These are phyloP conservation scores for Magallana angulata DNA, from an alignment of 1,140 invertebrate species.

Conservation along the genomic window DNA sequence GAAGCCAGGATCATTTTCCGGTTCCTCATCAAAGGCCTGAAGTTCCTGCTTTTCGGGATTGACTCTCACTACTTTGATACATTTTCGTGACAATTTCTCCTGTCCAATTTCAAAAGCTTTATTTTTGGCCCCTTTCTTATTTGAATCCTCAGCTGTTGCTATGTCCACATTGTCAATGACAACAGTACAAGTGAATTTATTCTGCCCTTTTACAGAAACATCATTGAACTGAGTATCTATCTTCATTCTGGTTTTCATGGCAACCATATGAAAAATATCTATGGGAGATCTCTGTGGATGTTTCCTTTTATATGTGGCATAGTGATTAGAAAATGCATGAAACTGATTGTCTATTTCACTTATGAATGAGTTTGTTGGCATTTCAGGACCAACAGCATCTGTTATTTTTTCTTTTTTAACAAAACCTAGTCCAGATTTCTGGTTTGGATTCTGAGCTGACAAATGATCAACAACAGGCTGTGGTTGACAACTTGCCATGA, in stretches of 20 bases:
- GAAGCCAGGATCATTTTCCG: neutral
- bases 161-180: conserved; percentile 59
- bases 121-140: conserved; percentile 71
- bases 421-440: neutral
- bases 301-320: conserved; percentile 25
- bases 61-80: conserved; percentile 59
- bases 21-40: conserved; percentile 51
- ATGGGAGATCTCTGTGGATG: conserved; percentile 14
- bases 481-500: neutral
- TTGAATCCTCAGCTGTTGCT: conserved; percentile 58
- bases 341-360: conserved; percentile 21
- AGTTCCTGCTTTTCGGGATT: conserved; percentile 61
- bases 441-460: neutral
- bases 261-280: conserved; percentile 51
- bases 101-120: conserved; percentile 67
- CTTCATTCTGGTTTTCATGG: conserved; percentile 41
- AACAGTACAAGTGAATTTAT: conserved; percentile 61
- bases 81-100: conserved; percentile 61
- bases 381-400: neutral
- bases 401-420: neutral
- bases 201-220: conserved; percentile 32
- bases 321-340: conserved; percentile 16
- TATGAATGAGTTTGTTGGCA: neutral
- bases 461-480: conserved; percentile 1
- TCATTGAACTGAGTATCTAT: conserved; percentile 43